Percentiles rank a stretch among this genome's conserved stretches.
phyloP scores from a whole-genome alignment of 2,888 invertebrate genomes.

The Apamea crenata region DNA sequence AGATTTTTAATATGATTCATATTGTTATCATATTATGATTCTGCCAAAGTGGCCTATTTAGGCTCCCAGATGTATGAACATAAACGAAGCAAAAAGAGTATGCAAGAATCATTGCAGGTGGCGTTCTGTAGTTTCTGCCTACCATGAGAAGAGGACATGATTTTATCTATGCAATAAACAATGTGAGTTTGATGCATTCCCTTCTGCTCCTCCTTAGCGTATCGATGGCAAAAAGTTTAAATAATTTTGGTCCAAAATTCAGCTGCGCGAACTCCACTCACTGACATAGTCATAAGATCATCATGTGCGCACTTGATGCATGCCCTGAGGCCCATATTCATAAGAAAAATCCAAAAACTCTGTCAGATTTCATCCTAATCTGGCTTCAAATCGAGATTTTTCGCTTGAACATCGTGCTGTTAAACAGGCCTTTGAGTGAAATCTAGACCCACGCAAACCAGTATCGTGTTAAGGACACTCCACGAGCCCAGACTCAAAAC shows the following conservation, averaged over 20 bases:
- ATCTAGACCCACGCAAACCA: background rate
- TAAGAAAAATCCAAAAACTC: background rate
- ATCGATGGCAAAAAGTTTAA: too few species aligned
- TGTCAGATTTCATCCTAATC: background rate
- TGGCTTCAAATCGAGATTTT: background rate
- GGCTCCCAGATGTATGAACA: background rate
- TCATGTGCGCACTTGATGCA: too few species aligned
- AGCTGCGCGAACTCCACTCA: too few species aligned
- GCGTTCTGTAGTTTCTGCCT: background rate
- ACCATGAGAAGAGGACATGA: background rate
- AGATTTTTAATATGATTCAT: too few species aligned
- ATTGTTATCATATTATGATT: too few species aligned
- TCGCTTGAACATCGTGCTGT: background rate
- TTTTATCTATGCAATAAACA: background rate
- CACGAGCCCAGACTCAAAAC: conserved; percentile 26
- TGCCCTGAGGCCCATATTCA: background rate
- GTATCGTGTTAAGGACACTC: conserved; percentile 29
- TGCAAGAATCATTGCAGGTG: background rate
- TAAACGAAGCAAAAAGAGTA: background rate
- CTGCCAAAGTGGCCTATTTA: too few species aligned
- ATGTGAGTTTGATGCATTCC: too few species aligned
- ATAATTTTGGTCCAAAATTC: too few species aligned
- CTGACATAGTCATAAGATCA: too few species aligned
- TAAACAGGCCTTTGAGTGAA: background rate
- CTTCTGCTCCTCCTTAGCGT: too few species aligned